phyloP scores from a whole-genome alignment of 2,888 invertebrate species.

The Zygogramma bicolorata region DNA sequence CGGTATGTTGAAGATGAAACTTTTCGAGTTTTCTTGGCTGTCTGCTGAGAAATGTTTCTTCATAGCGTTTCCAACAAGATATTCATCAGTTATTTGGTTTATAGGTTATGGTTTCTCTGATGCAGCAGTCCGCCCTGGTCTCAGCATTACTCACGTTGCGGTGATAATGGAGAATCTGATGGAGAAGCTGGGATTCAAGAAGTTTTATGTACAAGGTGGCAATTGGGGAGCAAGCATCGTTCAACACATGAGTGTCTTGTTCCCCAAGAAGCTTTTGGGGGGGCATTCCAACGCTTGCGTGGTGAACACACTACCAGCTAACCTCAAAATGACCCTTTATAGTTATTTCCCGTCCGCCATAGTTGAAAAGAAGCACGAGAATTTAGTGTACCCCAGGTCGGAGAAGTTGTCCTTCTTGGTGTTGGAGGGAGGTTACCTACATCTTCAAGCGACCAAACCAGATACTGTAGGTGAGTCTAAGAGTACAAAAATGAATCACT shows the following conservation, averaged over 20 bases:
- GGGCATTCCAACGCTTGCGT: slow-evolving; percentile 71
- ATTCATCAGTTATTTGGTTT: background rate
- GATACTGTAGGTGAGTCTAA: slow-evolving; percentile 81
- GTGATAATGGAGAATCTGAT: slow-evolving; percentile 77
- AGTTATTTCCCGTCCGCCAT: slow-evolving; percentile 57
- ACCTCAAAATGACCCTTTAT: slow-evolving; percentile 42
- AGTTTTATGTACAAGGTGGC: slow-evolving; percentile 82
- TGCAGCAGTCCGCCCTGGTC: slow-evolving; percentile 73
- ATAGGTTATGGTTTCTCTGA: slow-evolving; percentile 61
- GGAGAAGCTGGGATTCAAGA: slow-evolving; percentile 75
- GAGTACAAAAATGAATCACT: too few species aligned
- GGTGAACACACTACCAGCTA: slow-evolving; percentile 23
- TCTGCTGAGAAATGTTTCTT: too few species aligned
- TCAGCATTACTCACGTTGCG: slow-evolving; percentile 71
- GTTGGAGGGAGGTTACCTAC: slow-evolving; percentile 75
- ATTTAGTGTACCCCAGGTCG: slow-evolving; percentile 69
- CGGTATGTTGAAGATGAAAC: too few species aligned
- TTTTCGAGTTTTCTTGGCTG: too few species aligned
- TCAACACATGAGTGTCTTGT: slow-evolving; percentile 73
- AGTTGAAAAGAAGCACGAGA: slow-evolving; percentile 67
- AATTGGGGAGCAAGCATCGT: slow-evolving; percentile 84
- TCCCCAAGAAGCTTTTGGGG: slow-evolving; percentile 72
- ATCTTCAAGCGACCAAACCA: slow-evolving; percentile 89
- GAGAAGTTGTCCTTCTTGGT: slow-evolving; percentile 64
- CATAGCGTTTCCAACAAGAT: too few species aligned